Percentiles rank a stretch among this genome's conserved stretches.
phyloP scores from a whole-genome alignment of 2,797 vertebrate species.

The Schizopygopsis malacanthus region DNA sequence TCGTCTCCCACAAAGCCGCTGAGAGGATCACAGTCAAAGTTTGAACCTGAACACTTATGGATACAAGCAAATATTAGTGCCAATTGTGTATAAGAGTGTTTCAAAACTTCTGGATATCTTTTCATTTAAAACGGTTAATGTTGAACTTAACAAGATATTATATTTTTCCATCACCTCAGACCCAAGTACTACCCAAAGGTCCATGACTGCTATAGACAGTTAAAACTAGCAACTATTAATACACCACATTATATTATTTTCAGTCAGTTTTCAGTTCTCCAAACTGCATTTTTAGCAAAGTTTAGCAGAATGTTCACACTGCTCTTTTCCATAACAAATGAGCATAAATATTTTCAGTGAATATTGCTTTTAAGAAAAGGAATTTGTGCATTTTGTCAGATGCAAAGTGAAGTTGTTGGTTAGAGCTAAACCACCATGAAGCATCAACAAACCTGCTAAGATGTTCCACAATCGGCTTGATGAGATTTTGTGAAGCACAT shows the following conservation, averaged over 20 bases:
- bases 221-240: neutral
- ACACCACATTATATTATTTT: neutral
- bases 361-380: neutral
- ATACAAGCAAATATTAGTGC: neutral
- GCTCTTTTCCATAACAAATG: neutral
- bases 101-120: neutral
- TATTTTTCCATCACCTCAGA: neutral
- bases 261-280: neutral
- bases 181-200: neutral
- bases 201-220: neutral
- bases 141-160: neutral
- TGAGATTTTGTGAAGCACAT: neutral
- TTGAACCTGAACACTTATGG: neutral
- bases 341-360: neutral
- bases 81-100: neutral
- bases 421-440: neutral
- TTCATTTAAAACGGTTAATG: neutral
- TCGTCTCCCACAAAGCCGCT: conserved; percentile 1
- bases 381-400: neutral
- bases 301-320: neutral
- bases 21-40: neutral
- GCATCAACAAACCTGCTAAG: neutral
- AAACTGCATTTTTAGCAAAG: neutral
- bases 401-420: neutral
- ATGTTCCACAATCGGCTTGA: neutral